These are phyloP conservation scores for Drosophila tani DNA, from an alignment of 1,140 invertebrate genomes.

Conservation along the genomic window DNA sequence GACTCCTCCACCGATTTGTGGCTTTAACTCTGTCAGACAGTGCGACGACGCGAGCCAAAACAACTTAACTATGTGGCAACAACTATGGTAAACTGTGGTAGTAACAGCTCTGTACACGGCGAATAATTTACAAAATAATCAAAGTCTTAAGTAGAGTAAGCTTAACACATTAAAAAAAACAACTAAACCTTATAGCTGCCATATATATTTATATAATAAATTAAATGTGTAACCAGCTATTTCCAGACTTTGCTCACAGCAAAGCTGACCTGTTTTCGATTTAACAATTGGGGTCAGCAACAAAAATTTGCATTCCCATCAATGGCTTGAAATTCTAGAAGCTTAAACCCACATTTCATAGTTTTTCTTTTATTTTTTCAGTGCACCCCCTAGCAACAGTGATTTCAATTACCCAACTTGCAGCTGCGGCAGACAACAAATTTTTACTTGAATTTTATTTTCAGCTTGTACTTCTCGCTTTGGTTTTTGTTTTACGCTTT, in stretches of 20 bases:
- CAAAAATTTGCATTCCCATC: not conserved
- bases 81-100: conserved; percentile 19
- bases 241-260: too few relatives aligned
- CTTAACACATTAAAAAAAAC: too few relatives aligned
- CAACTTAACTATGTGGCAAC: conserved; percentile 71
- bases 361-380: not conserved
- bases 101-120: conserved; percentile 19
- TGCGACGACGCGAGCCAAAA: conserved; percentile 47
- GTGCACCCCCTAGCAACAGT: conserved; percentile 16
- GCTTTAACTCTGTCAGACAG: conserved; percentile 55
- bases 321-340: not conserved
- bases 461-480: not conserved
- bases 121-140: not conserved
- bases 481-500: conserved; percentile 1
- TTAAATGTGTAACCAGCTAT: not conserved
- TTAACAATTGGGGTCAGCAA: not conserved
- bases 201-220: not conserved
- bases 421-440: conserved; percentile 41
- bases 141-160: too few relatives aligned
- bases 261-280: conserved; percentile 3
- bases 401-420: conserved; percentile 59
- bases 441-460: conserved; percentile 29
- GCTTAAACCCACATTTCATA: not conserved
- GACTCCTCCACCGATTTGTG: not conserved
- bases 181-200: not conserved